phyloP scores from a whole-genome alignment of 2,888 invertebrate genomes.

The Selenia dentaria region DNA sequence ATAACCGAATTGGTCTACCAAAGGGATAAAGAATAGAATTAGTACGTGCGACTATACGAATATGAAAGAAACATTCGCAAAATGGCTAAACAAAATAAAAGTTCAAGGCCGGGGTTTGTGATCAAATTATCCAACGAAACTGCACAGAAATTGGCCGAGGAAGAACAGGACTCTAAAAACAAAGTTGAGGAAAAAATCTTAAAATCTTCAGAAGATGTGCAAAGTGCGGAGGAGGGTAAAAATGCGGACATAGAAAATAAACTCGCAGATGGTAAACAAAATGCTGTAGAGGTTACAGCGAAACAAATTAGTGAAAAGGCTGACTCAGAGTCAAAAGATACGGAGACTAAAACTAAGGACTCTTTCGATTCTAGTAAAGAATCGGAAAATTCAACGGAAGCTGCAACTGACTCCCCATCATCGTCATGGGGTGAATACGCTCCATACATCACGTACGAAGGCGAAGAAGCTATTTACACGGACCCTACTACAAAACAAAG shows the following conservation, averaged over 20 bases:
- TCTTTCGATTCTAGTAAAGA: constrained; percentile 1
- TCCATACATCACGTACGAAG: constrained; percentile 88
- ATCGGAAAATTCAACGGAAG: constrained; percentile 7
- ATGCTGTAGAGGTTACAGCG: neutral
- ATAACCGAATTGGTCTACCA: too few species aligned
- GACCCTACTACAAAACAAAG: constrained; percentile 88
- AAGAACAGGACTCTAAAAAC: constrained; percentile 51
- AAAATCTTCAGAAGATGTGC: constrained; percentile 9
- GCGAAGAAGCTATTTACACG: constrained; percentile 89
- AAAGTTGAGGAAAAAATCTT: constrained; percentile 15
- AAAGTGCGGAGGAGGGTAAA: neutral
- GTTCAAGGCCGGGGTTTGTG: constrained; percentile 67
- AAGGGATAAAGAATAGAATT: too few species aligned
- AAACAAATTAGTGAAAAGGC: neutral
- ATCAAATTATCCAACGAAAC: constrained; percentile 78
- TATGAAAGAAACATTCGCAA: constrained; percentile 15
- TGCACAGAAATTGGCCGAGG: constrained; percentile 71
- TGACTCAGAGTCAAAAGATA: neutral
- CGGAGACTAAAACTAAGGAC: neutral
- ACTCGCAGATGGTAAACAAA: neutral
- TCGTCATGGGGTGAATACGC: constrained; percentile 73
- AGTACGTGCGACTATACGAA: too few species aligned
- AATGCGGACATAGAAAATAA: neutral
- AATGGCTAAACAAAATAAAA: constrained; percentile 64
- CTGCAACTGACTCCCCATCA: constrained; percentile 13